Evolutionary conservation across 2,888 invertebrate genomes (phyloP), one percentile per base, ranked within the genome.

Genomic region (Drosophila setosimentum): DNA sequence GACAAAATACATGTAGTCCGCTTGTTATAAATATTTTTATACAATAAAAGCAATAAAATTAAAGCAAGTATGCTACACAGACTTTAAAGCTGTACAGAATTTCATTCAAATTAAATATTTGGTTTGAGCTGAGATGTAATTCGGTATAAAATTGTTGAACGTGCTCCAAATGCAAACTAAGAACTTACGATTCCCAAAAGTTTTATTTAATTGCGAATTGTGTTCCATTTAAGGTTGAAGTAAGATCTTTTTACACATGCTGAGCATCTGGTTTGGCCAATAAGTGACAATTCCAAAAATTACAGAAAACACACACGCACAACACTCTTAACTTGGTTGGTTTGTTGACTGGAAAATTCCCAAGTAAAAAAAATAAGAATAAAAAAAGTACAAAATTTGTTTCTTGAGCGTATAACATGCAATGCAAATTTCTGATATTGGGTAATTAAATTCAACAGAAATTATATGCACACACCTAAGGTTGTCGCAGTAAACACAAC

Each of bases 401-500:
- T 77, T 59, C 30, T 33, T 58, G 57, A 61, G 55, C 60, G 58
- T 42, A 37, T 48, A 50, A 64, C 70, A 76, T 60, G 55, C 60
- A 76, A 77, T 62, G 66, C 45, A 73, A 73, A 68, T 78, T 78
- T 73, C 57, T 64, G 64, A 67, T 68, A 68, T 64, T 32, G 49
- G 68, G 57, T 83, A 83, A 88, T 88, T 83, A 88, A 86, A 80
- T 83, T 86, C 62, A 69, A 35, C 62, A 72, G 49, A 82, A 70
- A 68, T 79, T 53, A 72, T 51, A 61, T 58, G 51, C 67, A 71
- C 33, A 70, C 63, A 68, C 64, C 64, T 49, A 51, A 29, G 11
- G 53, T 8, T 21, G 21, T 21, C 21, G 40, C n/a, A n/a, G n/a
- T n/a, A n/a, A n/a, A n/a, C n/a, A n/a, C n/a, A n/a, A n/a, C n/a